A percentile compares a stretch with the other conserved stretches of the same genome.
phyloP scores from a whole-genome alignment of 1,140 invertebrate species.

The Littorina saxatilis region DNA sequence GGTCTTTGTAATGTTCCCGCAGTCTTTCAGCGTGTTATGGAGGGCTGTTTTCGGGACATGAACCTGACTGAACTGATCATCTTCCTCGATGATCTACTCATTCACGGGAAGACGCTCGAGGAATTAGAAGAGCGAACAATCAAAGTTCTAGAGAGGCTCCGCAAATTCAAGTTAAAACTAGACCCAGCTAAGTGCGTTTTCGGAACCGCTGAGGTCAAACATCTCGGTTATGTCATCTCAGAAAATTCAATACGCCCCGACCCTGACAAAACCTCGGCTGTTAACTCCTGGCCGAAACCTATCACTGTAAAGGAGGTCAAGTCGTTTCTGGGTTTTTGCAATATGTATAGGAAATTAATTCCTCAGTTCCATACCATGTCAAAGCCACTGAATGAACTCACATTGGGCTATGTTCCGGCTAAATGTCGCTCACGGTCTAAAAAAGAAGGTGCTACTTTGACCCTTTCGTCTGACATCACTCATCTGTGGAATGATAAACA shows the following conservation, averaged over 20 bases:
- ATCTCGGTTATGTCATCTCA: background rate
- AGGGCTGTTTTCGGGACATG: background rate
- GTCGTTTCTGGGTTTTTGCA: background rate
- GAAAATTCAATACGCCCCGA: background rate
- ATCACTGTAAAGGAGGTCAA: conserved; percentile 1
- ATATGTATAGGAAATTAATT: background rate
- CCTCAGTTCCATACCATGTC: background rate
- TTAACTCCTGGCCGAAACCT: background rate
- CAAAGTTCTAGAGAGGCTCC: background rate
- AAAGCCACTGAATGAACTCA: background rate
- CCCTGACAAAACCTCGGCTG: background rate
- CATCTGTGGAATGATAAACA: background rate
- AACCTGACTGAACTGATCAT: conserved; percentile 14
- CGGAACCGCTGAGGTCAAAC: background rate
- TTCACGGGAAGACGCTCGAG: conserved; percentile 3
- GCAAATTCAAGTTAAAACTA: conserved; percentile 1
- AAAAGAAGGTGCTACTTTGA: background rate
- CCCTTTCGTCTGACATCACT: background rate
- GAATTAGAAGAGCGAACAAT: conserved; percentile 5
- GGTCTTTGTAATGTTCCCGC: conserved; percentile 1
- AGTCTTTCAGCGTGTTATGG: background rate
- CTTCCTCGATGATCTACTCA: background rate
- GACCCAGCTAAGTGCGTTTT: conserved; percentile 2
- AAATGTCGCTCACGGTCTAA: no score
- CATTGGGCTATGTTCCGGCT: background rate